A percentile compares a stretch with the other conserved stretches of the same genome.
Conservation (phyloP, 2,888 invertebrate genomes). For the Laspeyria flexula region DNA sequence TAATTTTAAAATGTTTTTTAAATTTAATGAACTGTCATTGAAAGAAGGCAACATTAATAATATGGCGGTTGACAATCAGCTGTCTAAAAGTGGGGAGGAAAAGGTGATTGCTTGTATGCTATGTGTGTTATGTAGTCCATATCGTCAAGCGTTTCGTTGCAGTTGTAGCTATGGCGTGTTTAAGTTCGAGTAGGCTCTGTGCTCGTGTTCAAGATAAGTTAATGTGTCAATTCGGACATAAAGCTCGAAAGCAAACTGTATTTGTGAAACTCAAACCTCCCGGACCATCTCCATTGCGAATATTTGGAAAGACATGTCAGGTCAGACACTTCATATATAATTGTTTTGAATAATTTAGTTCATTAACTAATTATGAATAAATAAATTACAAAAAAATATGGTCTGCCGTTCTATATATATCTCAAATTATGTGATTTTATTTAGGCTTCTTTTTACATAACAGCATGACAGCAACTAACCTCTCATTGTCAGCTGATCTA, state of each 20-base stretch:
- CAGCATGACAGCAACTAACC: slow-evolving; percentile 58
- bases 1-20: background rate
- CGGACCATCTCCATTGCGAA: slow-evolving; percentile 86
- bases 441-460: slow-evolving; percentile 57
- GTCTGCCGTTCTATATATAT: slow-evolving; percentile 5
- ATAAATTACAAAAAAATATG: slow-evolving; percentile 15
- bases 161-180: slow-evolving; percentile 93
- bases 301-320: slow-evolving; percentile 84
- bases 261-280: slow-evolving; percentile 89
- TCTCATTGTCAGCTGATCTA: slow-evolving; percentile 60
- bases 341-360: slow-evolving; percentile 12
- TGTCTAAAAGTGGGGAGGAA: slow-evolving; percentile 83
- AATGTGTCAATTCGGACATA: slow-evolving; percentile 92
- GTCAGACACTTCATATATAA: slow-evolving; percentile 57
- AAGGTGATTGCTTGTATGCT: slow-evolving; percentile 75
- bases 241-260: slow-evolving; percentile 89
- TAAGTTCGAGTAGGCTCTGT: slow-evolving; percentile 93
- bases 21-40: background rate
- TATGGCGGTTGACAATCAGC: slow-evolving; percentile 82
- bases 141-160: slow-evolving; percentile 88
- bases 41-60: slow-evolving; percentile 24
- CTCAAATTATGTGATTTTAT: slow-evolving; percentile 21
- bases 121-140: slow-evolving; percentile 81
- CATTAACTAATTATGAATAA: slow-evolving; percentile 7
- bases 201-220: slow-evolving; percentile 92